Conservation (phyloP, 2,113 vertebrate species). For the Vanacampus margaritifer region DNA sequence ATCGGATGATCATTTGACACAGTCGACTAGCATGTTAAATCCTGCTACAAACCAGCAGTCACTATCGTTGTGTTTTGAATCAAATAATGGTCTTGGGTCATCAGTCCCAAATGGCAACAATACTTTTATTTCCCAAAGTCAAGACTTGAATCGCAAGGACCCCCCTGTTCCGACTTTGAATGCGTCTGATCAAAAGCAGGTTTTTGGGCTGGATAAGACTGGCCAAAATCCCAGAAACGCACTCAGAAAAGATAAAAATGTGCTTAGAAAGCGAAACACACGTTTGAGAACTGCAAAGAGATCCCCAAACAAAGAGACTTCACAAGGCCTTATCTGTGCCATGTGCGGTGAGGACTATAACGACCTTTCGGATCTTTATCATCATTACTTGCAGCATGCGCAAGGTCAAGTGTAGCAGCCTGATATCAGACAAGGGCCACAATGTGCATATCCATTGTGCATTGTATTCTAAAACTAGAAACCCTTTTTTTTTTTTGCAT, state of each 20-base stretch:
- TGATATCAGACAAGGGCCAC: neutral
- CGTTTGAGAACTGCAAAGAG: constrained; percentile 26
- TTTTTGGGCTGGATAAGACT: constrained; percentile 4
- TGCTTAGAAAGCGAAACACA: constrained; percentile 10
- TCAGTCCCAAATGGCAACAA: neutral
- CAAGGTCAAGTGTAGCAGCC: constrained; percentile 63
- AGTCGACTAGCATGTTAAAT: neutral
- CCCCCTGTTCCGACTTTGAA: neutral
- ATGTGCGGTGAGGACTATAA: constrained; percentile 62
- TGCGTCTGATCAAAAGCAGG: constrained; percentile 16
- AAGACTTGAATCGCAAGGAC: constrained; percentile 13
- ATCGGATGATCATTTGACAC: constrained; percentile 14
- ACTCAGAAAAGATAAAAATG: constrained; percentile 4
- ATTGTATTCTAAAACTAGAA: neutral
- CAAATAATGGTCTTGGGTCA: constrained; percentile 7
- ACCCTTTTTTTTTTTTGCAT: neutral
- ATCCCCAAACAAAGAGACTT: constrained; percentile 13
- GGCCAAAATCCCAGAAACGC: neutral
- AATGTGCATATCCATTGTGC: neutral
- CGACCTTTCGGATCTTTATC: constrained; percentile 66
- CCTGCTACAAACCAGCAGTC: neutral
- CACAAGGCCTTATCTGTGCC: constrained; percentile 53
- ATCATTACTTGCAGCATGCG: constrained; percentile 75
- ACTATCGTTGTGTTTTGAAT: neutral
- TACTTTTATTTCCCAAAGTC: neutral